Conservation (phyloP, 2,888 invertebrate species). For the Uloborus plumipes region DNA sequence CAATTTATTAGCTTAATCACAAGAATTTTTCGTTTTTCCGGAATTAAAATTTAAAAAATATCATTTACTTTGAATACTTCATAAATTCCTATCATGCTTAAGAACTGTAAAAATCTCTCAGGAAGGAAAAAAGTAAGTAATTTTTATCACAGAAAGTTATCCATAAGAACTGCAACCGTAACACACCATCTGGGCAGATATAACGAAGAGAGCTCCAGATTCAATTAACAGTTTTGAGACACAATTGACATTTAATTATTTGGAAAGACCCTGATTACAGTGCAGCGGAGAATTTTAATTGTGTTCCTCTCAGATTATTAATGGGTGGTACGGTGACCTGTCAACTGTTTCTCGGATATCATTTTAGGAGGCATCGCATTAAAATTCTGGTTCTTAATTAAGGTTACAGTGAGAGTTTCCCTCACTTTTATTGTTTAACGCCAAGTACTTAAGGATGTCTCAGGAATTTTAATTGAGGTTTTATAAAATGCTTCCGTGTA, state of each 20-base stretch:
- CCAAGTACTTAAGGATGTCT: constrained; percentile 13
- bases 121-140: too few relatives aligned
- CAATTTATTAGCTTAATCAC: too few relatives aligned
- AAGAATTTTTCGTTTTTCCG: too few relatives aligned
- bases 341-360: constrained; percentile 35
- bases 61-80: too few relatives aligned
- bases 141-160: too few relatives aligned
- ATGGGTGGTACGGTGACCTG: constrained; percentile 35
- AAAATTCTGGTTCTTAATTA: constrained; percentile 39
- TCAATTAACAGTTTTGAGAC: constrained; percentile 59
- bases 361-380: constrained; percentile 31
- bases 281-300: constrained; percentile 46
- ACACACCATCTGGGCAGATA: too few relatives aligned
- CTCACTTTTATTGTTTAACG: not conserved
- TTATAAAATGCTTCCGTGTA: not conserved
- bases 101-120: too few relatives aligned
- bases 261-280: constrained; percentile 42
- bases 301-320: constrained; percentile 41
- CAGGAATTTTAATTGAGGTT: constrained; percentile 19
- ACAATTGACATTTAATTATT: constrained; percentile 62
- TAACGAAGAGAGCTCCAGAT: constrained; percentile 1
- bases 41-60: too few relatives aligned
- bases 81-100: too few relatives aligned
- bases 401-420: constrained; percentile 31
- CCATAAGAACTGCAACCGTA: too few relatives aligned